Base-by-base conservation (phyloP, 2,888 invertebrate species). In the Synanthedon myopaeformis region DNA sequence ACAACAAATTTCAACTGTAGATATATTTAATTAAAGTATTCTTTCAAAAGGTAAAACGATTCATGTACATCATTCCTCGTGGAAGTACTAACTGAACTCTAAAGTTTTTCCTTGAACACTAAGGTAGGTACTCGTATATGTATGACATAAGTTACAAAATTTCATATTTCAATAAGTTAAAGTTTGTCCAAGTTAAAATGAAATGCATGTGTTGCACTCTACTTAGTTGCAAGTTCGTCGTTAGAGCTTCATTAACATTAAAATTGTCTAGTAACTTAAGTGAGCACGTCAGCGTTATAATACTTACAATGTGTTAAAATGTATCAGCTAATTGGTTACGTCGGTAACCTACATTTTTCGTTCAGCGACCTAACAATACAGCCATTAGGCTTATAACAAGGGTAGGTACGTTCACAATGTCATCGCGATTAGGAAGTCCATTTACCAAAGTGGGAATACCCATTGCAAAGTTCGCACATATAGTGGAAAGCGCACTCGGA, bases 351-450 rank as follows among this genome's bases (percentile, higher is more conserved):
- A 13, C 5, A 45, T 45, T 45, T 13, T 35, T 35, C 35, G 35
- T 35, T 35, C 3, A 10, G 35, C 35, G 35, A 12, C 3, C 45
- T 13, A 45, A 45, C 49, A 49, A 17, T 17, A 49, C 23, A 10
- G 13, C 17, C 12, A 17, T 49, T 49, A 14, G 19, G 13, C 19
- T 49, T 49, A 19, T 17, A 49, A 49, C 49, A 12, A 49, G 49
- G 49, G 49, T 45, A 8, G 49, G 13, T 49, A 42, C 50, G 28
- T 53, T 53, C 28, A 50, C 45, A 42, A 51, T 42, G 12, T 51
- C 13, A 53, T 17, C 51, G 58, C 55, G 17, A 45, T 45, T 45
- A 45, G 45, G 45, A n/a, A n/a, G 45, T n/a, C 6, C 12, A 13
- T 45, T 14, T 45, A 45, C 6, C n/a, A 14, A 45, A 45, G 13